Conservation (phyloP, 1,140 invertebrate genomes). For the Ooceraea biroi region DNA sequence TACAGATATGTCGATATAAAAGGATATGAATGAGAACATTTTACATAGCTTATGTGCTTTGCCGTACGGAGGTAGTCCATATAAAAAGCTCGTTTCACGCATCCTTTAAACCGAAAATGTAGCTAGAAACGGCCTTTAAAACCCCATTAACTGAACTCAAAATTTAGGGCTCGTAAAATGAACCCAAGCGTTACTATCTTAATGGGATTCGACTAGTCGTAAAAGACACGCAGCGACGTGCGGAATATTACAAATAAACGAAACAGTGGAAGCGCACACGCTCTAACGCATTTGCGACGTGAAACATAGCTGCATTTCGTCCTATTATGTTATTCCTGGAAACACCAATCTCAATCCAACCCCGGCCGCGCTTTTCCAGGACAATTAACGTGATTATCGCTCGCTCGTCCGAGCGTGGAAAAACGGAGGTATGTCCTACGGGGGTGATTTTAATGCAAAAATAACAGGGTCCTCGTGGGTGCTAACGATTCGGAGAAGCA, state of each 20-base stretch:
- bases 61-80: neutral
- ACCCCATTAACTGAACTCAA: slow-evolving; percentile 52
- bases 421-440: slow-evolving; percentile 47
- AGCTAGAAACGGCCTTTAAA: slow-evolving; percentile 67
- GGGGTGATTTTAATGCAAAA: slow-evolving; percentile 83
- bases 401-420: slow-evolving; percentile 53
- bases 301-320: neutral
- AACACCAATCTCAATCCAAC: slow-evolving; percentile 25
- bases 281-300: neutral
- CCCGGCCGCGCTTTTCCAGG: slow-evolving; percentile 58
- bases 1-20: neutral
- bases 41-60: neutral
- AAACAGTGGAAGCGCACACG: neutral
- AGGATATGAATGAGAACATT: neutral
- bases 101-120: slow-evolving; percentile 64
- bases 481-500: slow-evolving; percentile 81
- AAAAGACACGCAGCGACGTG: neutral
- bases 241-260: neutral
- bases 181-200: slow-evolving; percentile 10
- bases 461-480: slow-evolving; percentile 80
- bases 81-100: slow-evolving; percentile 71
- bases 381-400: slow-evolving; percentile 76
- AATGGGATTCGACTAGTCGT: neutral
- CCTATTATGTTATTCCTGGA: neutral
- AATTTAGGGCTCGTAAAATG: slow-evolving; percentile 59